phyloP scores from a whole-genome alignment of 1,140 invertebrate species.

The Drosophila micromelanica region DNA sequence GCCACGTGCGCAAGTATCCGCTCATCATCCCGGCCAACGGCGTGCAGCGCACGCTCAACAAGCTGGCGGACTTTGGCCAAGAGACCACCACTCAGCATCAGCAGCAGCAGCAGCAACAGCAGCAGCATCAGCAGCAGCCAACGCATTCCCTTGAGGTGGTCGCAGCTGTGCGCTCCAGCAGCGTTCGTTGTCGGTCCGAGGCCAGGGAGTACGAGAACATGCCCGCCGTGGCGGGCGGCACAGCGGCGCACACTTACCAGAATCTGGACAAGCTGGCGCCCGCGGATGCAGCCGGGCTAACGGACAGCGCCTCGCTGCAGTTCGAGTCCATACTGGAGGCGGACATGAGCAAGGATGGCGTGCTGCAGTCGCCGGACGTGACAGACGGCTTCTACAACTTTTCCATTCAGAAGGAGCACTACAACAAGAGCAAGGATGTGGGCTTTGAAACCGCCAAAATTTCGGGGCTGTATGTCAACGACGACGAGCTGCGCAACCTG shows the following conservation, averaged over 20 bases:
- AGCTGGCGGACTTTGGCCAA: constrained; percentile 85
- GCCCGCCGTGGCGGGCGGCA: constrained; percentile 39
- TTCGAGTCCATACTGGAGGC: constrained; percentile 82
- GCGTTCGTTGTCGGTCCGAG: constrained; percentile 46
- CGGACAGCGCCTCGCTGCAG: constrained; percentile 79
- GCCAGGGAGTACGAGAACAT: constrained; percentile 65
- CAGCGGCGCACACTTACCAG: constrained; percentile 67
- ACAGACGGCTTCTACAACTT: constrained; percentile 83
- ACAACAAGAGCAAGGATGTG: constrained; percentile 73
- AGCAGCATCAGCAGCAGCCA: constrained; percentile 1
- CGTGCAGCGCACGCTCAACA: constrained; percentile 87
- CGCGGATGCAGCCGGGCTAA: constrained; percentile 69
- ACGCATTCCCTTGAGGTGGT: constrained; percentile 61
- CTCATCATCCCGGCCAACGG: constrained; percentile 91
- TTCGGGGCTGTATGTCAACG: constrained; percentile 71
- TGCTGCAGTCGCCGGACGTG: constrained; percentile 75
- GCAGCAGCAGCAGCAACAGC: constrained; percentile 20
- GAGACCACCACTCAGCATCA: constrained; percentile 11
- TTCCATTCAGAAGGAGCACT: constrained; percentile 82
- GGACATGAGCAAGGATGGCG: constrained; percentile 65
- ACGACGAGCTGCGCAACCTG: constrained; percentile 77
- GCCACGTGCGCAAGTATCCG: constrained; percentile 94
- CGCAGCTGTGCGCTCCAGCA: constrained; percentile 55
- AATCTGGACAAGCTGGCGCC: constrained; percentile 70
- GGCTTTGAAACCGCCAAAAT: constrained; percentile 64